Percentiles rank a stretch among this genome's conserved stretches.
Evolutionary conservation across 1,140 invertebrate species (phyloP).

Genomic region (Drosophila mauritiana): DNA sequence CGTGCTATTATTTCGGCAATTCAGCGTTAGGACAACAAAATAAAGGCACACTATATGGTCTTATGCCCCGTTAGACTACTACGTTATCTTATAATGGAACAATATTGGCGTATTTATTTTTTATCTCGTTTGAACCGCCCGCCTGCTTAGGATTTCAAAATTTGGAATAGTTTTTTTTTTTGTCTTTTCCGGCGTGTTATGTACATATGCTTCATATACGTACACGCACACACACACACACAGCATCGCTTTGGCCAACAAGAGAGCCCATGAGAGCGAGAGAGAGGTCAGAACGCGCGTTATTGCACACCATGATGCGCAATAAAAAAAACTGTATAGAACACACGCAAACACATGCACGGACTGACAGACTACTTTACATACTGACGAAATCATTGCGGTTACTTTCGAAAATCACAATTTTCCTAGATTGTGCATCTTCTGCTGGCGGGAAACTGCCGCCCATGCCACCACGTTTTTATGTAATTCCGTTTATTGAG

Average conservation of each 20-base stretch:
- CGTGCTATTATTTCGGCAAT: constrained; percentile 20
- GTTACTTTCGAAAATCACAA: constrained; percentile 48
- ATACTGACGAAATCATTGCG: constrained; percentile 67
- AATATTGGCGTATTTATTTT: constrained; percentile 28
- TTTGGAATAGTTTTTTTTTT: constrained; percentile 7
- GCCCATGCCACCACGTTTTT: constrained; percentile 45
- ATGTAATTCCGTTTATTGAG: constrained; percentile 73
- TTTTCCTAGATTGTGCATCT: constrained; percentile 37
- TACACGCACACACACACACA: constrained; percentile 20
- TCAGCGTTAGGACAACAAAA: constrained; percentile 18
- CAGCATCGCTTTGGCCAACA: constrained; percentile 13
- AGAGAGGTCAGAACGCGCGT: constrained; percentile 56
- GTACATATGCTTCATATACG: constrained; percentile 24
- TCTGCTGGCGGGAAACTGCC: constrained; percentile 3
- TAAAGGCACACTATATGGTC: constrained; percentile 13
- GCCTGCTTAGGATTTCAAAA: constrained; percentile 15
- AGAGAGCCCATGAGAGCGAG: constrained; percentile 23
- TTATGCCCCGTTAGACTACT: not conserved
- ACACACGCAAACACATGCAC: constrained; percentile 32
- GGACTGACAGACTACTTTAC: constrained; percentile 43
- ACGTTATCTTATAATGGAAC: constrained; percentile 3
- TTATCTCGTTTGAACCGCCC: constrained; percentile 31
- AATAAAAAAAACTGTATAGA: constrained; percentile 72
- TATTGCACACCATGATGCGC: constrained; percentile 77
- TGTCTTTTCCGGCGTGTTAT: constrained; percentile 60